phyloP scores from a whole-genome alignment of 2,888 invertebrate genomes.

The Homarus gammarus region DNA sequence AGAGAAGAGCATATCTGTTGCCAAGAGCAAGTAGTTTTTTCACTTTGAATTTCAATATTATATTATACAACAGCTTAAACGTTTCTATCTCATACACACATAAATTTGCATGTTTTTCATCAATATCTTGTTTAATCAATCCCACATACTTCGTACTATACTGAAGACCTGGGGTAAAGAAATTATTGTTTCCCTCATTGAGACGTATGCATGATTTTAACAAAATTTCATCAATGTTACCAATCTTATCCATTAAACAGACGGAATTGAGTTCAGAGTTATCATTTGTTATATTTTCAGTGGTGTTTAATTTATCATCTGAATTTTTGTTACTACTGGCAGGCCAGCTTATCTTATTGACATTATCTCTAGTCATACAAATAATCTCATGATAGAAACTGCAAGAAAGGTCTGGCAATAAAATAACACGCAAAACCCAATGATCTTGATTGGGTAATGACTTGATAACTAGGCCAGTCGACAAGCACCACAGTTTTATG shows the following conservation, averaged over 20 bases:
- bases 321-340: not conserved
- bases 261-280: not conserved
- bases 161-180: constrained; percentile 70
- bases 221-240: constrained; percentile 46
- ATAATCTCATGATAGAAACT: constrained; percentile 41
- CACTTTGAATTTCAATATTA: constrained; percentile 69
- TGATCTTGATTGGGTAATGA: constrained; percentile 63
- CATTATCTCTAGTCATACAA: constrained; percentile 68
- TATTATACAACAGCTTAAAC: constrained; percentile 30
- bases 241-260: not conserved
- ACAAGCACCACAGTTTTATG: constrained; percentile 69
- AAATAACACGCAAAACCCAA: constrained; percentile 72
- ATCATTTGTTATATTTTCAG: constrained; percentile 1
- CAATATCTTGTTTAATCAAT: constrained; percentile 66
- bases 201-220: constrained; percentile 21
- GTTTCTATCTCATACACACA: constrained; percentile 60
- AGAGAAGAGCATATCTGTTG: constrained; percentile 68
- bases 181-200: constrained; percentile 60
- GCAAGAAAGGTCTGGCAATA: constrained; percentile 41
- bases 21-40: constrained; percentile 75
- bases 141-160: constrained; percentile 55
- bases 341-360: constrained; percentile 59
- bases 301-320: not conserved
- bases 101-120: constrained; percentile 69
- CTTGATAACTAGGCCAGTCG: constrained; percentile 64